Evolutionary conservation across 1,140 invertebrate genomes (phyloP), one percentile per base, ranked within the genome.

Genomic region (Gryllus bimaculatus): DNA sequence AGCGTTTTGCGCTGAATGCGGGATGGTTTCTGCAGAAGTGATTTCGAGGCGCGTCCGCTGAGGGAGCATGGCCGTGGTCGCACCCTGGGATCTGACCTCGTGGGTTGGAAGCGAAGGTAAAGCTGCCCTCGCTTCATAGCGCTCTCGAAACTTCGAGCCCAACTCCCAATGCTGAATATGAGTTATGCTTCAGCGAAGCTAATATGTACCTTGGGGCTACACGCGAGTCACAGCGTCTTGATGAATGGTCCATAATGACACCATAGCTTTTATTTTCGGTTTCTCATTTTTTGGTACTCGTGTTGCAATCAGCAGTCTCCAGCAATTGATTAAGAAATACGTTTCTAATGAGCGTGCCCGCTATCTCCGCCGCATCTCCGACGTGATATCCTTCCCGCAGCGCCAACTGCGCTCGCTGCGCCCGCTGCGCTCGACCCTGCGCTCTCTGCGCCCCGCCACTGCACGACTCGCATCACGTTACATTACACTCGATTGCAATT

Each of bases 291-390:
- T 66, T 66, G 54, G 54, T 66, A 66, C 10, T 66, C 18, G 54
- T 66, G 18, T 66, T 66, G 54, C 54, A 18, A 66, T 66, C 54
- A 66, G 54, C 54, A 66, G 54, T 66, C 54, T 66, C 18, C 10
- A 66, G 18, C 54, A 66, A 66, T 66, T 66, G 54, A 66, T 66
- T 66, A 66, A 66, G 54, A 66, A 66, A 66, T 66, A 66, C 54
- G 54, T 66, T 66, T 18, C 10, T 66, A 66, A 18, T 13, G 54
- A 66, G 18, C 54, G 7, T 66, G 54, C 10, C 10, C 54, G 18
- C 10, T 66, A 66, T 66, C 54, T 66, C 54, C 10, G 18, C 54
- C 18, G 10, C 54, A 66, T 66, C 54, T 66, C 18, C 54, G 18
- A 18, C 10, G 54, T 39, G 26, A 39, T 39, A 39, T 39, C 26